phyloP scores from a whole-genome alignment of 2,888 invertebrate species.

The Nyleta sp. region DNA sequence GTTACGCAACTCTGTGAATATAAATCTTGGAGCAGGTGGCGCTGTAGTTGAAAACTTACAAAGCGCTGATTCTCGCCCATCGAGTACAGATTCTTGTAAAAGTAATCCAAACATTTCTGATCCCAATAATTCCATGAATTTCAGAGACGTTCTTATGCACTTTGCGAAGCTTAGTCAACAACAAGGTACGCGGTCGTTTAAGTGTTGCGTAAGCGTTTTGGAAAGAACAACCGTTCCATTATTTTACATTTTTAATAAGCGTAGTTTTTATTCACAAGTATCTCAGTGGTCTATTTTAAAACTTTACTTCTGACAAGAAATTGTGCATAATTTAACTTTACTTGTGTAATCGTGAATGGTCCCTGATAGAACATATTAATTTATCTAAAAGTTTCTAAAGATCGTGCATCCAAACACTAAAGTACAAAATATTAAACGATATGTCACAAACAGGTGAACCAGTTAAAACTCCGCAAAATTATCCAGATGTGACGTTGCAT shows the following conservation, averaged over 20 bases:
- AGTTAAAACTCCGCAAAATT: slow-evolving; percentile 85
- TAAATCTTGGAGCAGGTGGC: slow-evolving; percentile 79
- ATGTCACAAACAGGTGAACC: slow-evolving; percentile 77
- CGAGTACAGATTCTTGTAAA: slow-evolving; percentile 84
- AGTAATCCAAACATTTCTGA: slow-evolving; percentile 81
- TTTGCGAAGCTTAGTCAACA: slow-evolving; percentile 86
- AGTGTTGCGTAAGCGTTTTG: slow-evolving; percentile 51
- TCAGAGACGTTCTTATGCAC: slow-evolving; percentile 90
- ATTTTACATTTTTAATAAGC: too few relatives aligned
- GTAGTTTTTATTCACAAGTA: too few relatives aligned
- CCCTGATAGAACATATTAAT: slow-evolving; percentile 21
- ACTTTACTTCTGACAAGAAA: too few relatives aligned
- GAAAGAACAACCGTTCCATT: too few relatives aligned
- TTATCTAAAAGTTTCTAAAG: too few relatives aligned
- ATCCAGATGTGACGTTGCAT: slow-evolving; percentile 91
- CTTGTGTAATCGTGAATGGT: slow-evolving; percentile 50
- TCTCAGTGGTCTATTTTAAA: too few relatives aligned
- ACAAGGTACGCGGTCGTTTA: slow-evolving; percentile 71
- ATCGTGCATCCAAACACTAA: too few relatives aligned
- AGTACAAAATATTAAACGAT: slow-evolving; percentile 3
- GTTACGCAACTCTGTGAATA: slow-evolving; percentile 80
- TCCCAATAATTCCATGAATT: slow-evolving; percentile 84
- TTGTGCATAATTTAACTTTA: background rate
- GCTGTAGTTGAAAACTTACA: slow-evolving; percentile 79
- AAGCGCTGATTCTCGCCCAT: slow-evolving; percentile 82